Evolutionary conservation across 1,140 invertebrate genomes (phyloP).

Genomic region (Drosophila kanapiae): DNA sequence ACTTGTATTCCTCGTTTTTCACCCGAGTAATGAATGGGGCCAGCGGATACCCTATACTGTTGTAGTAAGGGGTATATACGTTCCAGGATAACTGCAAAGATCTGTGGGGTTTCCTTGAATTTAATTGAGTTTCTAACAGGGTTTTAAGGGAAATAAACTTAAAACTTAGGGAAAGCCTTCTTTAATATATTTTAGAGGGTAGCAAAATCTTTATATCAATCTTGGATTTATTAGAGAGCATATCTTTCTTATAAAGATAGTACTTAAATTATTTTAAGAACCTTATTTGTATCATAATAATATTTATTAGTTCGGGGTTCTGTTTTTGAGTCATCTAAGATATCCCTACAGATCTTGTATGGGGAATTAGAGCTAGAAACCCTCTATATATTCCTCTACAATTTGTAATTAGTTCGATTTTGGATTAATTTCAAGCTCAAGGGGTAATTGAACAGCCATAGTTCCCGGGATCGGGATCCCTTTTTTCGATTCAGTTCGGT

Average conservation of each 20-base stretch:
- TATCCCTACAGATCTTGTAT: too few relatives aligned
- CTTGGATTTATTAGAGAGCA: neutral
- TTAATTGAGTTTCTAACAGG: neutral
- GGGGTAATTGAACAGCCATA: constrained; percentile 1
- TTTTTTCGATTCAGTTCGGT: too few relatives aligned
- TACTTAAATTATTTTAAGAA: neutral
- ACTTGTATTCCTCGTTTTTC: constrained; percentile 28
- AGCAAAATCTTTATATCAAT: too few relatives aligned
- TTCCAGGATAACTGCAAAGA: too few relatives aligned
- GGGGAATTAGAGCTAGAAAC: too few relatives aligned
- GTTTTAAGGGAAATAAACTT: neutral
- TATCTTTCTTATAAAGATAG: neutral
- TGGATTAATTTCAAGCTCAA: neutral
- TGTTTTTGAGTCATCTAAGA: too few relatives aligned
- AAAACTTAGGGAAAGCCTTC: neutral
- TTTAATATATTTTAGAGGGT: neutral
- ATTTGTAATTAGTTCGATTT: neutral
- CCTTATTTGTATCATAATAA: too few relatives aligned
- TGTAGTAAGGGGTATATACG: neutral
- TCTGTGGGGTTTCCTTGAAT: neutral
- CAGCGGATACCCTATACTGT: neutral
- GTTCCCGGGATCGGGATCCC: neutral
- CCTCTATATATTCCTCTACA: neutral
- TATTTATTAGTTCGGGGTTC: too few relatives aligned
- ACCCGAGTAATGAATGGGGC: constrained; percentile 59